Evolutionary conservation across 2,113 vertebrate species (phyloP), one percentile per base, ranked within the genome.

Genomic region (Anas platyrhynchos): DNA sequence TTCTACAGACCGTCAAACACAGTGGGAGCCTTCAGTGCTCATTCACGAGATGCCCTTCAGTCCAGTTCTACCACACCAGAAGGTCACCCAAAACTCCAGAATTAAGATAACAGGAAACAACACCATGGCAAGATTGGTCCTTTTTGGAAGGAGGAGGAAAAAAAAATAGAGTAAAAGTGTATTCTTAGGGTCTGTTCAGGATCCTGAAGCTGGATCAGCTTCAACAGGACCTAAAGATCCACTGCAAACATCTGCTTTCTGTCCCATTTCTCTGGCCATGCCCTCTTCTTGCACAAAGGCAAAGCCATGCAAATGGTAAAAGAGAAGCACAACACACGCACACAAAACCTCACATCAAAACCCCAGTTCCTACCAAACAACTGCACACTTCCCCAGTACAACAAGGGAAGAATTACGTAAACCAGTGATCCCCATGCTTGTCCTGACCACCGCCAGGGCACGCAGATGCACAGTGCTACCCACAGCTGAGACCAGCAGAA

Each of bases 321-420:
- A 20, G 5, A 83, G 56, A 83, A 88, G 44, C 22, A 62, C 86
- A 48, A 32, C 63, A 34, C 27, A 11, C 17, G 8, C 12, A 56
- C 13, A 73, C 8, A 81, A 38, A 89, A 26, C 4, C 27, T 71
- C 65, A 26, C 7, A 46, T 20, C 43, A 73, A 75, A 85, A 29
- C 14, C 26, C 20, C 46, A 58, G 2, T 13, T 69, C 32, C 69
- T 61, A 62, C 18, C 11, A n/a, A 87, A 76, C 7, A 34, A 21
- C 54, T 54, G 54, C 62, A 73, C 5, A 2, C 10, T 67, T 15
- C 5, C 11, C 18, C 38, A 91, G 1, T 0, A 1, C 7, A 56
- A 38, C 18, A 79, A 38, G 22, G 72, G 15, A 63, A 72, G 11
- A 55, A 78, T 36, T 62, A 44, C 21, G 5, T 50, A 31, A 23